Base-by-base conservation (phyloP, 2,113 vertebrate genomes). In the Rousettus leschenaultii region DNA sequence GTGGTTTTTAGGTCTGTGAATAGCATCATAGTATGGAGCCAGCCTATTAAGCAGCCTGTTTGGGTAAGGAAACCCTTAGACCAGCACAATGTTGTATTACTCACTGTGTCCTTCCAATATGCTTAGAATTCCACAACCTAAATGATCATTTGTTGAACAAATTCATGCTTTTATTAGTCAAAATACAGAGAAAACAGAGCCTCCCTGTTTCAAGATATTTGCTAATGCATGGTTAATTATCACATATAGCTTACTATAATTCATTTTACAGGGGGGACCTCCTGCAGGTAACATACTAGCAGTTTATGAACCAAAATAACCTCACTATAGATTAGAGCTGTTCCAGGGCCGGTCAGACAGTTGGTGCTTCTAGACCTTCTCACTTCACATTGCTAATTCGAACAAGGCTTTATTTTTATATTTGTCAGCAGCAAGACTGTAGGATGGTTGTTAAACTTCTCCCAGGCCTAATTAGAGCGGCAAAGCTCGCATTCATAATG, bases 371-470 rank as follows among this genome's bases (percentile, higher is more conserved):
- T 98, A 98, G 98, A 97, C 98, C 98, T 98, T 99, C 98, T 99
- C 98, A 98, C 98, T 99, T 98, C 98, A 98, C 99, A 97, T 99
- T 98, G 99, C 99, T 99, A 99, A 99, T 99, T 99, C 98, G 98
- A 99, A 99, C 99, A 99, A 99, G 99, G 99, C 98, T 99, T 99
- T 99, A 99, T 99, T 99, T 99, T 99, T 99, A 99, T 99, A 99
- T 99, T 98, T 98, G 99, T 99, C 99, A 98, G 99, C 98, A 98
- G 98, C 98, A 98, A 98, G 98, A 99, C 99, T 99, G 99, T 99
- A 99, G 99, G 98, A 96, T 98, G 99, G 99, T 99, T 99, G 99
- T 99, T 99, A 99, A 99, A 99, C 98, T 98, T 99, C 99, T 99
- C 99, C 98, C 98, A 98, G 98, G 99, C 98, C 99, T 99, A 99